phyloP scores from a whole-genome alignment of 2,888 invertebrate genomes.

The Latrodectus hesperus region DNA sequence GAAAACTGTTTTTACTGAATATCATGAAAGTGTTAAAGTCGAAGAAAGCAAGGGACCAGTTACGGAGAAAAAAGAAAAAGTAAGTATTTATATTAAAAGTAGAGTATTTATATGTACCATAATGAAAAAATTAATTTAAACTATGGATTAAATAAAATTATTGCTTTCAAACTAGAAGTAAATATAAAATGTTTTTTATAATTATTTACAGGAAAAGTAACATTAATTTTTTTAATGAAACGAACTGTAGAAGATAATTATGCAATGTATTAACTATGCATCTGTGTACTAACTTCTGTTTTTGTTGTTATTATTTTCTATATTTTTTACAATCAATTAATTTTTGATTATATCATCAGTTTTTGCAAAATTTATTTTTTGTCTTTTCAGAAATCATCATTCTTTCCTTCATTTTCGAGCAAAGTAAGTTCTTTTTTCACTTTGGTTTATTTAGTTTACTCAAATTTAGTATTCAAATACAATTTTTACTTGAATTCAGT shows the following conservation, averaged over 20 bases:
- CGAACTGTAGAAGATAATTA: too few species aligned
- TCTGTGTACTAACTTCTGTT: too few species aligned
- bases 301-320: too few species aligned
- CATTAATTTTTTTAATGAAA: background rate
- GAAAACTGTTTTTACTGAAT: constrained; percentile 58
- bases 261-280: too few species aligned
- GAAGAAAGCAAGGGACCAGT: constrained; percentile 50
- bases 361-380: background rate
- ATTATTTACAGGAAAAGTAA: background rate
- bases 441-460: too few species aligned
- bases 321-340: too few species aligned
- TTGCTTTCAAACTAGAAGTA: background rate
- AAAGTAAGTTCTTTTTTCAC: constrained; percentile 32
- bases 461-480: too few species aligned
- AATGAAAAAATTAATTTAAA: too few species aligned
- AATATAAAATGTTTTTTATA: background rate
- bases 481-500: too few species aligned
- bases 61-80: constrained; percentile 53
- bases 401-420: constrained; percentile 53
- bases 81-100: background rate
- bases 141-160: background rate
- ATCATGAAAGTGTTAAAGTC: constrained; percentile 46
- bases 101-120: too few species aligned
- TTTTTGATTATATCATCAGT: too few species aligned
- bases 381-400: constrained; percentile 58